Base-by-base conservation (phyloP, 2,888 invertebrate species). In the Stictocephala bisonia region DNA sequence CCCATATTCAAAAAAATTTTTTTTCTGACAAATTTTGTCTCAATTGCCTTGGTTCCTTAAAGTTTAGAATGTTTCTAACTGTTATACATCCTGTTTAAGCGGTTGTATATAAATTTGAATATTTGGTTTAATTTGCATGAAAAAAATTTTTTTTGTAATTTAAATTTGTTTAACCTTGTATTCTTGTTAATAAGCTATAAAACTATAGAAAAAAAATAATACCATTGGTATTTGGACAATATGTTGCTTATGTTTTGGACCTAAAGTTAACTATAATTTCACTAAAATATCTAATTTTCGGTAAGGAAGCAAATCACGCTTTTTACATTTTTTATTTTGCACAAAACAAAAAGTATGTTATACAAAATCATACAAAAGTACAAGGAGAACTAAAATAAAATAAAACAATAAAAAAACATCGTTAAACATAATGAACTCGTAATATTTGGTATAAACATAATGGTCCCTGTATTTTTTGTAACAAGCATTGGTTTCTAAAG, bases 221-320 rank as follows among this genome's bases (percentile, higher is more conserved):
- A n/a, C n/a, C n/a, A 31, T 35, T 35, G n/a, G 15, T n/a, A n/a
- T 51, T 22, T 26, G 7, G 48, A 58, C 58, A 44, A 7, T 67
- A 44, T 4, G 11, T 69, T 20, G 3, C 41, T 41, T 41, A 41
- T 41, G 3, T 41, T 41, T 41, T 41, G 41, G 11, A 41, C 41
- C 41, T 41, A 41, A 41, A 41, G 4, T 41, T 41, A 41, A 41
- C 11, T 4, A 41, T 15, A 41, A 41, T 4, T 41, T 41, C 41
- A 4, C 41, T 41, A 41, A 41, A 41, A 41, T 41, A 9, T 41
- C n/a, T n/a, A 41, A 41, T 4, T 41, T 41, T 41, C 2, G 41
- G 11, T 9, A 9, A 41, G 41, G 18, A 41, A 41, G 18, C 9
- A 41, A 41, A 41, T 15, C 2, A 41, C 2, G 18, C 41, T 41